Evolutionary conservation across 2,888 invertebrate genomes (phyloP).

Genomic region (Entomobrya proxima): DNA sequence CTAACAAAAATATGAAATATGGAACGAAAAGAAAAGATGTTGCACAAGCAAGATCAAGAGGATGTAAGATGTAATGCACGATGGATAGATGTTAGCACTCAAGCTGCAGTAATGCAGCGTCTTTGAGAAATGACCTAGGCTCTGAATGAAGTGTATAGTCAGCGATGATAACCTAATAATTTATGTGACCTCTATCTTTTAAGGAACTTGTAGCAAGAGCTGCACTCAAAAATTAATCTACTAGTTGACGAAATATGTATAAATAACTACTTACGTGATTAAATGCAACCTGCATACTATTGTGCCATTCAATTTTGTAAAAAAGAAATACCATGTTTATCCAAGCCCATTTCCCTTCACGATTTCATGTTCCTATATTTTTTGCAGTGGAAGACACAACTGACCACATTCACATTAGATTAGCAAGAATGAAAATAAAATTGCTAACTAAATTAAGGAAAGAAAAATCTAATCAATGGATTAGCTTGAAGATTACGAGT

Average conservation of each 20-base stretch:
- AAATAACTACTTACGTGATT: background rate
- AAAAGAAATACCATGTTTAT: too few relatives aligned
- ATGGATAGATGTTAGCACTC: background rate
- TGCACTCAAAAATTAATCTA: conserved; percentile 31
- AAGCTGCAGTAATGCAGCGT: background rate
- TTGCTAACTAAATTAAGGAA: conserved; percentile 41
- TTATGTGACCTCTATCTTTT: conserved; percentile 62
- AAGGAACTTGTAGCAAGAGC: conserved; percentile 51
- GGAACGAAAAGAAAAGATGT: conserved; percentile 37
- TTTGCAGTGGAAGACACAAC: conserved; percentile 64
- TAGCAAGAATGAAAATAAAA: conserved; percentile 37
- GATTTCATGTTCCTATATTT: too few relatives aligned
- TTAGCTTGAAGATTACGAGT: conserved; percentile 33
- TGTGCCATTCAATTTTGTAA: too few relatives aligned
- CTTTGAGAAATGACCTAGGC: conserved; percentile 37
- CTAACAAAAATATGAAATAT: conserved; percentile 11
- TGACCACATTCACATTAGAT: too few relatives aligned
- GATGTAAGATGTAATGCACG: background rate
- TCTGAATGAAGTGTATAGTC: conserved; percentile 19
- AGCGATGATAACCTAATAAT: conserved; percentile 45
- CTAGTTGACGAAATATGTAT: background rate
- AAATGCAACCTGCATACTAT: background rate
- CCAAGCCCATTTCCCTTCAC: too few relatives aligned
- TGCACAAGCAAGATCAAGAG: conserved; percentile 11
- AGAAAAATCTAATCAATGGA: conserved; percentile 41